Base-by-base conservation (phyloP, 2,888 invertebrate genomes). In the Tipula unca region DNA sequence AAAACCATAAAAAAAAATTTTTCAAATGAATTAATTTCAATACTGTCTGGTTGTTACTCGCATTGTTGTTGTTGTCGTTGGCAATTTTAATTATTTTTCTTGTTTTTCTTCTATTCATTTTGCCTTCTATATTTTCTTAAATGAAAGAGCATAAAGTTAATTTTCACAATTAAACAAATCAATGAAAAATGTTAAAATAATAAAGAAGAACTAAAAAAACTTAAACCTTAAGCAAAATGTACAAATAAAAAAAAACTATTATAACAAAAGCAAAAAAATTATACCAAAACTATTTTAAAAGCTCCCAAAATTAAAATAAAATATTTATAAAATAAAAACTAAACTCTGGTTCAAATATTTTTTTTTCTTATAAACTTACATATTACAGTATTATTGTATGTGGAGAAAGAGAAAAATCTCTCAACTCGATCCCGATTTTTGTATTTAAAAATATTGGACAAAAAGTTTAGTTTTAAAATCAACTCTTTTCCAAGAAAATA, bases 81-180 rank as follows among this genome's bases (percentile, higher is more conserved):
- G 69, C 25, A 69, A 8, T 8, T 25, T 69, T 69, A 69, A 69
- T 69, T 69, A 69, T 69, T 69, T 69, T 69, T 69, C 69, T 69
- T 48, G 48, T 48, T 6, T 48, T 48, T 48, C n/a, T n/a, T 48
- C 25, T 25, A 69, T 69, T 69, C 25, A 69, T 20, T 20, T 69
- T 69, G 69, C 25, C 69, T 13, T 69, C 10, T 69, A 69, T 20
- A n/a, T 48, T 48, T 69, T 10, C 69, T 69, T 69, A 69, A 69
- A 69, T 69, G 69, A 69, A 69, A 69, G 69, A 69, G 69, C 69
- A 69, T 69, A 69, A 69, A 69, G 69, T 69, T 69, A 69, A 69
- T 69, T 25, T 69, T 69, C 10, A 69, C 69, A 69, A 69, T 69
- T 69, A 69, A 69, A 69, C 25, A 69, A 69, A 69, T 69, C 69